phyloP scores from a whole-genome alignment of 2,113 vertebrate genomes.

The Regulus satrapa region DNA sequence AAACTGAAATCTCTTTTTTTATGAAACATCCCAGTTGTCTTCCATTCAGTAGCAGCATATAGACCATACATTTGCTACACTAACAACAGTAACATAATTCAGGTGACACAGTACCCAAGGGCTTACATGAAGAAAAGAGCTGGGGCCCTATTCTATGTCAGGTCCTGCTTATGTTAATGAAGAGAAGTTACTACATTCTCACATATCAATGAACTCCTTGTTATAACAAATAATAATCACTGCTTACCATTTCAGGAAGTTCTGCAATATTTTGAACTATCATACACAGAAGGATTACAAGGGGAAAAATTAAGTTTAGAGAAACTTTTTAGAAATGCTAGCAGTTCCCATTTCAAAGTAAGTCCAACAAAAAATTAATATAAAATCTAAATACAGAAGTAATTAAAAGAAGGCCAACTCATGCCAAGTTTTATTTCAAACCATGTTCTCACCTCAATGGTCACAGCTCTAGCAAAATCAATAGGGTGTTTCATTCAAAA shows the following conservation, averaged over 20 bases:
- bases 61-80: not conserved
- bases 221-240: not conserved
- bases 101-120: not conserved
- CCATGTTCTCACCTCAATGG: not conserved
- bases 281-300: not conserved
- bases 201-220: not conserved
- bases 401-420: not conserved
- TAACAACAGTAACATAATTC: not conserved
- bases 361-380: not conserved
- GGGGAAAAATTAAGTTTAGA: not conserved
- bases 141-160: not conserved
- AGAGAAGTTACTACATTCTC: not conserved
- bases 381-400: not conserved
- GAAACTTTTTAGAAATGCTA: constrained; percentile 6
- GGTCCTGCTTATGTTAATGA: not conserved
- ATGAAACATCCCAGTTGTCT: not conserved
- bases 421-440: not conserved
- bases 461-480: not conserved
- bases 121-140: not conserved
- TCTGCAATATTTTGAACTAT: not conserved
- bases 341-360: not conserved
- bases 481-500: not conserved
- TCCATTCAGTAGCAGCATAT: not conserved
- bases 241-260: not conserved
- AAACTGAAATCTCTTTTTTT: not conserved